Base-by-base conservation (phyloP, 1,140 invertebrate species). In the Colletes latitarsis region DNA sequence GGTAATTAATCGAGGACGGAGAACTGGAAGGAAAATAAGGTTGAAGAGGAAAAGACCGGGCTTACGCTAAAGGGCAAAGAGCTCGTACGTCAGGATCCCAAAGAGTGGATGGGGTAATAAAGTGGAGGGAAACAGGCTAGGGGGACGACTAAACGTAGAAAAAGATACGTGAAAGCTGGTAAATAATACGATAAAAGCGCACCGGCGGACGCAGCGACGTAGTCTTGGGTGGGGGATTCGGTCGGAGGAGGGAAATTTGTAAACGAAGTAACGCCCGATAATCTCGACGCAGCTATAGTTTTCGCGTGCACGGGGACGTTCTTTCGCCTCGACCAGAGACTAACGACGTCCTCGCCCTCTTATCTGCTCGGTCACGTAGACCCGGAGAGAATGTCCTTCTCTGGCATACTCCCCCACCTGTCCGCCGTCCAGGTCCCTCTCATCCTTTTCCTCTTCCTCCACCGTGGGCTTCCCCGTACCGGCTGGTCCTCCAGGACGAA, bases 321-420 rank as follows among this genome's bases (percentile, higher is more conserved):
- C 91, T 91, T 92, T 90, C 91, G 88, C 85, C 87, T 85, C 82
- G 68, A 82, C 83, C 86, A 84, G 90, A 92, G 91, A 92, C 91
- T 93, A 92, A 93, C 91, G 92, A 93, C 89, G 88, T 92, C 90
- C 89, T 90, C 87, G 89, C 79, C 83, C 80, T 88, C 91, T 92
- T 93, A 93, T 93, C 92, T 93, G 86, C 84, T 91, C 82, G 89
- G 92, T 92, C 92, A 93, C 91, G 91, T 92, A 93, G 78, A 72
- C 68, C 66, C 53, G 30, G 84, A 89, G 52, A 80, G 88, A 91
- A 75, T 58, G 75, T 84, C 75, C 82, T 74, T 57, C 62, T 74
- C 63, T 57, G 17, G 41, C 66, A 64, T 55, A 60, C 64, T 67
- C 72, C 49, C 41, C 52, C 49, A 3, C 19, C n/a, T 30, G 53